Conservation (phyloP, 1,140 invertebrate genomes). For the Parapsyche elsis region DNA sequence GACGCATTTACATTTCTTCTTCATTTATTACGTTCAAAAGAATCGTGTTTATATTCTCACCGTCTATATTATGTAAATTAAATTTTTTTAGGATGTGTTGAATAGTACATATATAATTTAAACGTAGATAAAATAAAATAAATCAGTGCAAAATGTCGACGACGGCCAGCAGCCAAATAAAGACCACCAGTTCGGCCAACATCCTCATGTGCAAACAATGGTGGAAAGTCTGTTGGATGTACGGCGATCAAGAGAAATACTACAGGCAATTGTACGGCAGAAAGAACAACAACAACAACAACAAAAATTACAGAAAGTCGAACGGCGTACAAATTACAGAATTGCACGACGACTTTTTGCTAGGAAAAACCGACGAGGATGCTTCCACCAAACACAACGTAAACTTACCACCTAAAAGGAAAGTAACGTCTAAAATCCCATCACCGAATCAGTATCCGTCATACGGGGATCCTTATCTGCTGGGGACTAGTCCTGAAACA, state of each 20-base stretch:
- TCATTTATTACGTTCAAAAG: conserved; percentile 24
- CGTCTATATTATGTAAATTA: background rate
- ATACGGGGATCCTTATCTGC: conserved; percentile 51
- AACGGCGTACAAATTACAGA: conserved; percentile 65
- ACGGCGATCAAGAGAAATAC: conserved; percentile 85
- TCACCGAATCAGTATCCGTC: conserved; percentile 41
- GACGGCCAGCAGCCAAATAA: conserved; percentile 65
- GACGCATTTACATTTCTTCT: conserved; percentile 35
- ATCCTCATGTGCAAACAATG: conserved; percentile 86
- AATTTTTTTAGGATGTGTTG: background rate
- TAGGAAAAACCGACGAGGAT: conserved; percentile 46
- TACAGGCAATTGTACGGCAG: conserved; percentile 82
- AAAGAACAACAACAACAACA: conserved; percentile 66
- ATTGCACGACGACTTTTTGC: conserved; percentile 66
- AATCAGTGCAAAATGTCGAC: conserved; percentile 63
- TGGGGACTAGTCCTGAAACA: conserved; percentile 50
- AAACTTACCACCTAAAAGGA: conserved; percentile 57
- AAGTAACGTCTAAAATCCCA: conserved; percentile 55
- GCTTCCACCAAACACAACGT: too few species aligned
- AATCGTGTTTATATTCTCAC: conserved; percentile 10
- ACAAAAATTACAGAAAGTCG: conserved; percentile 57
- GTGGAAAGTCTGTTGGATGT: conserved; percentile 89
- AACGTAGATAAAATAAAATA: background rate
- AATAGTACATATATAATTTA: background rate
- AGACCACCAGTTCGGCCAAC: conserved; percentile 71